Evolutionary conservation across 2,113 vertebrate genomes (phyloP).

Genomic region (Pollimyrus isidori): DNA sequence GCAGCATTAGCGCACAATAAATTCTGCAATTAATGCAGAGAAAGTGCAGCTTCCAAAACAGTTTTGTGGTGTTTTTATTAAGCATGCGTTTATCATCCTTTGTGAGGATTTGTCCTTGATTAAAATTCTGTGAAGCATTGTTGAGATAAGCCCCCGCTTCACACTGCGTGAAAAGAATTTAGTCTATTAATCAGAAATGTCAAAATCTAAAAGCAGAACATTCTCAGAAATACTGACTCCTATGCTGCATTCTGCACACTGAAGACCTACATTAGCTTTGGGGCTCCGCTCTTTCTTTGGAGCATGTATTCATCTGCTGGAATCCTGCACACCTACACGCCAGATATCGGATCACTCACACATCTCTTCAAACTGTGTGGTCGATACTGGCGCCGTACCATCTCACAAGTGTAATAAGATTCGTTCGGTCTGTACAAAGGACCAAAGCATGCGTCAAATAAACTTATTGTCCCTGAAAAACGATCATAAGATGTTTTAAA

Average conservation of each 20-base stretch:
- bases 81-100: slow-evolving; percentile 3
- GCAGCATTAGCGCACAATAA: slow-evolving; percentile 7
- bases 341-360: slow-evolving; percentile 3
- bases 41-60: slow-evolving; percentile 8
- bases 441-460: neutral
- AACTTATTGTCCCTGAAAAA: neutral
- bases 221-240: slow-evolving; percentile 1
- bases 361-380: neutral
- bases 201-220: slow-evolving; percentile 14
- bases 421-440: slow-evolving; percentile 1
- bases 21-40: slow-evolving; percentile 14
- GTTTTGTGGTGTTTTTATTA: slow-evolving; percentile 12
- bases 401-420: slow-evolving; percentile 7
- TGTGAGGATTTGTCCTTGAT: slow-evolving; percentile 15
- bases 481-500: neutral
- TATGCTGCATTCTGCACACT: neutral
- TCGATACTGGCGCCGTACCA: neutral
- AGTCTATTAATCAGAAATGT: slow-evolving; percentile 16
- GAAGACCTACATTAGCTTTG: neutral
- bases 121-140: slow-evolving; percentile 21
- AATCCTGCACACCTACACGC: neutral
- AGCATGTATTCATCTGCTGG: neutral
- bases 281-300: neutral
- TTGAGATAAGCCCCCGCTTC: slow-evolving; percentile 10
- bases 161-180: slow-evolving; percentile 6